These are phyloP conservation scores for Aspidiotus destructor DNA, from an alignment of 2,888 invertebrate genomes.

Conservation along the genomic window DNA sequence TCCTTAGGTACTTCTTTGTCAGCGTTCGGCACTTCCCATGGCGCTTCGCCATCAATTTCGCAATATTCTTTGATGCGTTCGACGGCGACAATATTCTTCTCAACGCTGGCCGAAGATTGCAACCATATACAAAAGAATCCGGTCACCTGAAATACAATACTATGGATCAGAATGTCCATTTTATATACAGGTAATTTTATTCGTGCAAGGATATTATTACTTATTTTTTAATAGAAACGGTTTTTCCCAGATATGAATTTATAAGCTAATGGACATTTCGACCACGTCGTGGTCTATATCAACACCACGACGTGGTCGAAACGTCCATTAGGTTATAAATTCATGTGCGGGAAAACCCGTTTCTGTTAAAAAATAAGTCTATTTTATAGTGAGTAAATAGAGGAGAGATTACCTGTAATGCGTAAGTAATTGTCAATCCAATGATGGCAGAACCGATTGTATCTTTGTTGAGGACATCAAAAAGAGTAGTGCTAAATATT, in stretches of 20 bases:
- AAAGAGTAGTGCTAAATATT: conserved; percentile 86
- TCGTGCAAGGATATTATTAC: conserved; percentile 49
- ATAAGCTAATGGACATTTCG: too few relatives aligned
- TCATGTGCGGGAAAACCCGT: too few relatives aligned
- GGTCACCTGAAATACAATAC: conserved; percentile 57
- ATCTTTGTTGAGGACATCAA: conserved; percentile 73
- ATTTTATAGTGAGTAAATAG: too few relatives aligned
- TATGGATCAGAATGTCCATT: conserved; percentile 59
- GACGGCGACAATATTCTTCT: conserved; percentile 52
- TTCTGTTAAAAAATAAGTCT: too few relatives aligned
- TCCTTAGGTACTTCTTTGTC: conserved; percentile 39
- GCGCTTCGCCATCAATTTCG: conserved; percentile 40
- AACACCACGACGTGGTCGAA: too few relatives aligned
- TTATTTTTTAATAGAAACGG: too few relatives aligned
- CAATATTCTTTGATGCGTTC: conserved; percentile 53
- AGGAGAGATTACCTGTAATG: not conserved
- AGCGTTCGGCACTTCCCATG: conserved; percentile 30
- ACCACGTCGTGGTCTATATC: too few relatives aligned
- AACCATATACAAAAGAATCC: not conserved
- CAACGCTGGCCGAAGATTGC: conserved; percentile 49
- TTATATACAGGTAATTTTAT: too few relatives aligned
- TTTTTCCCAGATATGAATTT: too few relatives aligned
- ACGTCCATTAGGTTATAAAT: too few relatives aligned
- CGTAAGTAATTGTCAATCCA: conserved; percentile 56
- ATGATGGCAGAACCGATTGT: conserved; percentile 64